A percentile compares a stretch with the other conserved stretches of the same genome.
phyloP scores from a whole-genome alignment of 2,797 vertebrate genomes.

The Eulemur rubriventer region DNA sequence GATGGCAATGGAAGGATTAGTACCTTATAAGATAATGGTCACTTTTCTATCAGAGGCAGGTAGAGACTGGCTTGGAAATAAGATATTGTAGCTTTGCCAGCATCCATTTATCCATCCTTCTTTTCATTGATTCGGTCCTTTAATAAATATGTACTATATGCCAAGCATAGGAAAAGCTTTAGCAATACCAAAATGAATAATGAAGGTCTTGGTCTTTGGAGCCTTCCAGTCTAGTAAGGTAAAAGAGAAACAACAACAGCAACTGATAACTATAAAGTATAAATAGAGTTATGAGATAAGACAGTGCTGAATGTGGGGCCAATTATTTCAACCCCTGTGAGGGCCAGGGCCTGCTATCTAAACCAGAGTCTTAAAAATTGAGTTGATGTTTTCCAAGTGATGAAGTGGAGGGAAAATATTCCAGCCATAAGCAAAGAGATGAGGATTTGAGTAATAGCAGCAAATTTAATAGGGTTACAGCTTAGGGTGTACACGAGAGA shows the following conservation, averaged over 20 bases:
- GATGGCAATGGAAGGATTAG: neutral
- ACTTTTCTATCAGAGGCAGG: neutral
- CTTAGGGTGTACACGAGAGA: neutral
- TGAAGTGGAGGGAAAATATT: neutral
- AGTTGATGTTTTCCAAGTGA: neutral
- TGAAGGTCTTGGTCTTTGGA: neutral
- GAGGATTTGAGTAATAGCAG: neutral
- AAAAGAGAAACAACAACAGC: neutral
- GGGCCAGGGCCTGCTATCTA: neutral
- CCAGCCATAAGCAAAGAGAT: neutral
- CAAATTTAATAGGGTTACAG: neutral
- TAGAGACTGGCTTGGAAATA: neutral
- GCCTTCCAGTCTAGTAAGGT: neutral
- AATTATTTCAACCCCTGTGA: neutral
- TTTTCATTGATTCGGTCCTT: neutral
- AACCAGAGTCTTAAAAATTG: neutral
- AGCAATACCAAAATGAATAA: neutral
- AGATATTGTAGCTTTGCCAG: neutral
- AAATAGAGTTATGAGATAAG: neutral
- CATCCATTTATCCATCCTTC: neutral
- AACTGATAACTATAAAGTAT: neutral
- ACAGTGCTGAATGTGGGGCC: neutral
- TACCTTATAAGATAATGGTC: neutral
- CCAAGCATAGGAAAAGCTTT: neutral
- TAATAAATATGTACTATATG: neutral